Evolutionary conservation across 2,113 vertebrate genomes (phyloP).

Genomic region (Zeus faber): DNA sequence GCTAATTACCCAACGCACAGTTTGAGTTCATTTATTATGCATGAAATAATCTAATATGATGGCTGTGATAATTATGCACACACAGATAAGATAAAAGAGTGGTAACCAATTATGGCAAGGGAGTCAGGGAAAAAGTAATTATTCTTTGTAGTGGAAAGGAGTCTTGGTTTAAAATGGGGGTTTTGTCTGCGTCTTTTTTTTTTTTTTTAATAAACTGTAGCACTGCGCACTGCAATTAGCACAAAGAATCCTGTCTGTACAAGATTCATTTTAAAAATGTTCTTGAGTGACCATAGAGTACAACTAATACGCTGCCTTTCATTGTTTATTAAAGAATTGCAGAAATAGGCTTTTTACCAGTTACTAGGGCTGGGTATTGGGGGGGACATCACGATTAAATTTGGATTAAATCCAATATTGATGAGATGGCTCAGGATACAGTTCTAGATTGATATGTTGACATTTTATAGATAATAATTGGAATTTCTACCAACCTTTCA

Average conservation of each 20-base stretch:
- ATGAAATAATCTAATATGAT: constrained; percentile 76
- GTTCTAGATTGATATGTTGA: no score
- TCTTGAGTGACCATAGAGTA: constrained; percentile 20
- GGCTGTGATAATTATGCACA: constrained; percentile 72
- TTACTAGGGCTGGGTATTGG: no score
- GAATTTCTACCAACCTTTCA: no score
- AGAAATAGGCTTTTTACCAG: background rate
- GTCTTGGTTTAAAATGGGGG: constrained; percentile 27
- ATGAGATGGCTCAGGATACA: no score
- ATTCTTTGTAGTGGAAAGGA: constrained; percentile 70
- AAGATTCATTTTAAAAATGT: constrained; percentile 22
- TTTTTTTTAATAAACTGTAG: constrained; percentile 13
- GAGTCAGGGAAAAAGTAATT: constrained; percentile 69
- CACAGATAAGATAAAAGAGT: constrained; percentile 74
- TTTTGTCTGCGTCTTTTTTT: constrained; percentile 12
- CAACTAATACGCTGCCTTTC: constrained; percentile 9
- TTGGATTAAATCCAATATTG: no score
- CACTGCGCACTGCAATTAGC: constrained; percentile 38
- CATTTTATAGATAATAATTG: no score
- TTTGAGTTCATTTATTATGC: constrained; percentile 75
- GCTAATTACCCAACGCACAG: constrained; percentile 71
- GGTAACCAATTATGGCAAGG: constrained; percentile 65
- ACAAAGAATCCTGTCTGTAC: constrained; percentile 40
- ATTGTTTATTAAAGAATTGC: background rate
- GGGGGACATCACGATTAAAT: no score